phyloP scores from a whole-genome alignment of 2,888 invertebrate genomes.

The Carabus problematicus region DNA sequence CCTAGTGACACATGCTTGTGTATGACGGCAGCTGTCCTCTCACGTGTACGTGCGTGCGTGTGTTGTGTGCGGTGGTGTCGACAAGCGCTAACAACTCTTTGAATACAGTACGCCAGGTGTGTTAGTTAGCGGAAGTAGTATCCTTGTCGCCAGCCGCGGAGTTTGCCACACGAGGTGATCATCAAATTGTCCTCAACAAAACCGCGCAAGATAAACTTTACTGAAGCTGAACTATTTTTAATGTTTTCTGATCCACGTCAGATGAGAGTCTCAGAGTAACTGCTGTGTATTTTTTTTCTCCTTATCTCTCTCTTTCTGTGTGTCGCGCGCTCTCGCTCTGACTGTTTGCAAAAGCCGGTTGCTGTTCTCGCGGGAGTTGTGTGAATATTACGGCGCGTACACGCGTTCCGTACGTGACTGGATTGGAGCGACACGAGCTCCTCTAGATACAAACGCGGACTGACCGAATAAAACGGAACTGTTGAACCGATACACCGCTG shows the following conservation, averaged over 20 bases:
- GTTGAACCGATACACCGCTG: constrained; percentile 45
- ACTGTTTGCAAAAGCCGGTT: too few relatives aligned
- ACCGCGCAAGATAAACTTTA: constrained; percentile 19
- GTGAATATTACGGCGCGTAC: background rate
- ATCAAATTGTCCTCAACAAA: constrained; percentile 1
- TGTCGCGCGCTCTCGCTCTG: too few relatives aligned
- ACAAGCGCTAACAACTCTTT: constrained; percentile 30
- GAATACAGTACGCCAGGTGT: constrained; percentile 17
- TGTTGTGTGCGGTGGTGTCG: background rate
- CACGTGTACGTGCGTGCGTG: constrained; percentile 22
- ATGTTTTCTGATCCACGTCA: constrained; percentile 2
- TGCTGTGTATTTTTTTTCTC: background rate
- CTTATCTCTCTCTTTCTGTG: background rate
- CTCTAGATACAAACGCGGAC: constrained; percentile 47
- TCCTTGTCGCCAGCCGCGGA: constrained; percentile 16
- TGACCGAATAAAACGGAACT: constrained; percentile 45
- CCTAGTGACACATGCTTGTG: constrained; percentile 45
- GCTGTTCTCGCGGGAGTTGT: background rate
- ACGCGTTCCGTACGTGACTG: constrained; percentile 26
- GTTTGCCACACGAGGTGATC: background rate
- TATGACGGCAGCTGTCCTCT: constrained; percentile 14
- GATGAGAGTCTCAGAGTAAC: background rate
- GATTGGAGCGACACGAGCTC: constrained; percentile 33
- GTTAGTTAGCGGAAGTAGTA: too few relatives aligned
- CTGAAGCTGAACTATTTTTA: constrained; percentile 27